Evolutionary conservation across 2,888 invertebrate species (phyloP).

Genomic region (Cryptops parisi): DNA sequence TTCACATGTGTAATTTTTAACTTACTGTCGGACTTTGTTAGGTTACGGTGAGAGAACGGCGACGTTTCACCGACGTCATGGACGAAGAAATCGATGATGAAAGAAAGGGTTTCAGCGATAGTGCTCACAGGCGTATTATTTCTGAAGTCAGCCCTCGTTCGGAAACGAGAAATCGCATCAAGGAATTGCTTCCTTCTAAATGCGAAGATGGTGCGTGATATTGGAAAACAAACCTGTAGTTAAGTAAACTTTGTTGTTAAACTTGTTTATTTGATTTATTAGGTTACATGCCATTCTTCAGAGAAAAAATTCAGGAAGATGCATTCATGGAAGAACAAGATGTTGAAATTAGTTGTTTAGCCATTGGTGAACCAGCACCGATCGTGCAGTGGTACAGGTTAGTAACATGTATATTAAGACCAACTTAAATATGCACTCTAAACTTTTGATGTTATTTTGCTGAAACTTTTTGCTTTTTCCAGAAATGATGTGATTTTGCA

Average conservation of each 20-base stretch:
- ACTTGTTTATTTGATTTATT: background rate
- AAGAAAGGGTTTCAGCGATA: constrained; percentile 37
- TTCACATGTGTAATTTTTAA: no score
- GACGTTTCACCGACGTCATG: constrained; percentile 86
- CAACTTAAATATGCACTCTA: no score
- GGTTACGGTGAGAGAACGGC: constrained; percentile 54
- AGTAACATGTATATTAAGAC: constrained; percentile 6
- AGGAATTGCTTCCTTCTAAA: constrained; percentile 15
- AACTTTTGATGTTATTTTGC: background rate
- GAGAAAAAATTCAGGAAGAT: constrained; percentile 74
- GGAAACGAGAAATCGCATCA: constrained; percentile 17
- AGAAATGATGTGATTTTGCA: constrained; percentile 68
- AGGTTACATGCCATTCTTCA: constrained; percentile 58
- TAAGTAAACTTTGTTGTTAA: background rate
- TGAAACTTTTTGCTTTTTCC: constrained; percentile 14
- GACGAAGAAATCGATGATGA: constrained; percentile 92
- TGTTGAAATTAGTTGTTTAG: constrained; percentile 61
- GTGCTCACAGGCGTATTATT: constrained; percentile 35
- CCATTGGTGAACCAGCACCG: constrained; percentile 76
- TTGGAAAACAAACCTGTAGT: no score
- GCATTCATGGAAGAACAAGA: constrained; percentile 67
- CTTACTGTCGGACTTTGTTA: background rate
- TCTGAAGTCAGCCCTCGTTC: constrained; percentile 17
- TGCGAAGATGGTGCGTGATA: constrained; percentile 9
- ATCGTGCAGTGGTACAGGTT: constrained; percentile 75